Evolutionary conservation across 2,797 vertebrate genomes (phyloP).

Genomic region (Periparus ater): DNA sequence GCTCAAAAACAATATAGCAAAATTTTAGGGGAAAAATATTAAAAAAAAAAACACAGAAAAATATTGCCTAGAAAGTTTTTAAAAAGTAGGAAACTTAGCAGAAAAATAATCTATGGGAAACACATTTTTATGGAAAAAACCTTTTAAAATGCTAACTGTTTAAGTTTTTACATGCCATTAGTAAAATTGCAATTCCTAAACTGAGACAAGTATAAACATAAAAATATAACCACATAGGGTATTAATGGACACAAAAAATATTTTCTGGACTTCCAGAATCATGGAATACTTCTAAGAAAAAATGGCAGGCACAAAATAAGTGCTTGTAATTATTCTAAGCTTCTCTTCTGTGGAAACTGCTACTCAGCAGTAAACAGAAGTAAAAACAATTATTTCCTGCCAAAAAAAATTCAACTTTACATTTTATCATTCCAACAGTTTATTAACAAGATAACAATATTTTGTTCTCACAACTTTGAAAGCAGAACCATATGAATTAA

Average conservation of each 20-base stretch:
- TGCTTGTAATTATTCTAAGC: neutral
- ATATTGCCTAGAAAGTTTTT: neutral
- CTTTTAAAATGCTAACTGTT: neutral
- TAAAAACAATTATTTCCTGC: conserved; percentile 31
- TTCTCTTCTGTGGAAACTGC: neutral
- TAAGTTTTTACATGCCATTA: neutral
- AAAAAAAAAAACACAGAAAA: neutral
- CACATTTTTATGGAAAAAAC: neutral
- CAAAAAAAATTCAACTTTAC: conserved; percentile 17
- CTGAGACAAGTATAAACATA: neutral
- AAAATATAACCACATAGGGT: neutral
- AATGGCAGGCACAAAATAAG: neutral
- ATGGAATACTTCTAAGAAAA: neutral
- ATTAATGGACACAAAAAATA: neutral
- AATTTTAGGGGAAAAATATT: neutral
- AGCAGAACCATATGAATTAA: conserved; percentile 56
- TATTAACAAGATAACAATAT: conserved; percentile 50
- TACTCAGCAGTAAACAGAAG: conserved; percentile 7
- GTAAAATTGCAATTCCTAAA: neutral
- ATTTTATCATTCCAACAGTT: conserved; percentile 53
- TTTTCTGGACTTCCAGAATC: neutral
- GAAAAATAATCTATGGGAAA: neutral
- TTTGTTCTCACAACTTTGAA: conserved; percentile 42
- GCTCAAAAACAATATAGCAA: neutral
- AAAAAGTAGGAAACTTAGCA: neutral